Evolutionary conservation across 2,888 invertebrate genomes (phyloP), one percentile per base, ranked within the genome.

Genomic region (Hoplodrina blanda): DNA sequence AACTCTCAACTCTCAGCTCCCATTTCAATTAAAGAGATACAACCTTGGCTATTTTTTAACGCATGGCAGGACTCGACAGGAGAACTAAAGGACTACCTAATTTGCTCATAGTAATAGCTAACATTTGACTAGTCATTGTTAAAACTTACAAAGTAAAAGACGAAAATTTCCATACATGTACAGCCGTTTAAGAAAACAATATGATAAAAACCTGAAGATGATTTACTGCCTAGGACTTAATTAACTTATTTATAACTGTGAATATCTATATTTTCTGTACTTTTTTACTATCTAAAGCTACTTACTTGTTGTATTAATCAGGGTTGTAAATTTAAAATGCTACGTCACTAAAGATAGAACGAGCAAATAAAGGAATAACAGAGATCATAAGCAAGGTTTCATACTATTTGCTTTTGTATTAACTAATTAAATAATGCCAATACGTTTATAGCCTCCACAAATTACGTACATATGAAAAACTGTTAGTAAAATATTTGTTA

Each of bases 241-340:
- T 54, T 74, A 71, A 71, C 50, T 56, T 69, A 76, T 76, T 78
- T 80, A 60, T 65, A 46, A 65, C 55, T 60, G 33, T 57, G 55
- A 30, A 62, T 63, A 33, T 30, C 56, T 67, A 76, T 69, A 64
- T 55, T 59, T 72, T 66, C 49, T 60, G 62, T 80, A 63, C 73
- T 76, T 73, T 76, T 76, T 71, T 57, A 70, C 57, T 81, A 81
- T 74, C 69, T 69, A 64, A 74, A 74, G 67, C 78, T 74, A 68
- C 68, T 20, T 49, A 74, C 79, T 62, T 66, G 66, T 70, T 52
- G 52, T 75, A 66, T 70, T 88, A 88, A 90, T 88, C 88, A 84
- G 79, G 74, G 89, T 77, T 85, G 89, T 93, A 93, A 93, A 93
- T 93, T 90, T 85, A 84, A 88, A 87, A 88, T 85, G 87, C 87